Evolutionary conservation across 2,888 invertebrate species (phyloP), one percentile per base, ranked within the genome.

Genomic region (Blastobasis adustella): DNA sequence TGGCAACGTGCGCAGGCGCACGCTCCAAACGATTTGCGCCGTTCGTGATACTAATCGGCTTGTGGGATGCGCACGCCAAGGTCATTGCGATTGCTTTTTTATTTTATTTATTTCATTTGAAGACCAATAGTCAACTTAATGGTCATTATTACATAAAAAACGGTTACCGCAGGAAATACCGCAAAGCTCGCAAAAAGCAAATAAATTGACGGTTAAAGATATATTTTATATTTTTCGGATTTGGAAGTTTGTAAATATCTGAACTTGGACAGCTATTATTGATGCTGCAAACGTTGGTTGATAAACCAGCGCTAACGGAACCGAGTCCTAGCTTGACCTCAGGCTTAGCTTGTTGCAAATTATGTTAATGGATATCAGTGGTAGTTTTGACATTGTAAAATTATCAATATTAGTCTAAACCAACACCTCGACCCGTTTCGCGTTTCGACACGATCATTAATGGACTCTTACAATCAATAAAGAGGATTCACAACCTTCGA

Each of bases 391-490:
- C 50, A 50, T 46, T 50, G 42, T 39, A 49, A 40, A 38, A 49
- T 38, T 44, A 44, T 45, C 39, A 49, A 46, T 46, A 50, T 41
- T 42, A 50, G 41, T 47, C 43, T 6, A 37, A 43, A 4, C 7
- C 43, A 38, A 43, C 44, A 49, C 44, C 50, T 49, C 50, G 55
- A 52, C 50, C 37, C 36, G 47, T 52, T 50, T 52, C 40, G 43
- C n/a, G 43, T 52, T 45, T 55, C 55, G 48, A 47, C 10, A 49
- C 56, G 54, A 55, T 53, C 47, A 47, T 47, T 42, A 53, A 53
- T 53, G 52, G 48, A 52, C 53, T 53, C 57, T 57, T 57, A 63
- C 60, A 63, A 70, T 73, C 69, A 73, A 73, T 73, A 73, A 66
- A 61, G 64, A 56, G 63, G 62, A 63, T 62, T 54, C 56, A 50